These are phyloP conservation scores for Nesoenas mayeri DNA, from an alignment of 2,113 vertebrate genomes.

Conservation along the genomic window DNA sequence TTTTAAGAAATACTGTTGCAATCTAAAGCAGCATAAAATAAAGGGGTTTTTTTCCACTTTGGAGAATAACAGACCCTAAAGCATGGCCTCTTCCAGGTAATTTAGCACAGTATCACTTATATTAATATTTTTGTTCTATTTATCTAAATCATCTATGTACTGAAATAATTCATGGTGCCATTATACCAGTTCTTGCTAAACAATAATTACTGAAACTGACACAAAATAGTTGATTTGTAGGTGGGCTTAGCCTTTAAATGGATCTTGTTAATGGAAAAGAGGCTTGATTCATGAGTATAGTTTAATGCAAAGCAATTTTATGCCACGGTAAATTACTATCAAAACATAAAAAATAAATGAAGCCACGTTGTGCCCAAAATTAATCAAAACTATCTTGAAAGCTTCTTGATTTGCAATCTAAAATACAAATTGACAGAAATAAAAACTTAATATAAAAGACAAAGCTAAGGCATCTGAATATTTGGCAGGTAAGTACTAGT, in stretches of 20 bases:
- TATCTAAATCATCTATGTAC: background rate
- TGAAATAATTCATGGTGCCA: background rate
- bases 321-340: conserved; percentile 50
- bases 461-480: conserved; percentile 5
- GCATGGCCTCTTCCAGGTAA: background rate
- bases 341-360: conserved; percentile 60
- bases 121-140: conserved; percentile 47
- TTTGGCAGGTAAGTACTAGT: background rate
- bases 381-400: conserved; percentile 58
- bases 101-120: background rate
- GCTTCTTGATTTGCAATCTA: conserved; percentile 55
- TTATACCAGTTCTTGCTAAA: conserved; percentile 33
- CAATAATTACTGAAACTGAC: conserved; percentile 55
- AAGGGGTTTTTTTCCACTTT: background rate
- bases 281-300: conserved; percentile 53
- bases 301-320: conserved; percentile 63
- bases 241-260: conserved; percentile 15
- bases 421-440: conserved; percentile 63
- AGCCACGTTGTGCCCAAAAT: conserved; percentile 16
- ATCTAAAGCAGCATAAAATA: background rate
- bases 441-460: conserved; percentile 54
- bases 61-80: background rate
- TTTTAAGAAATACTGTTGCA: background rate
- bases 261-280: conserved; percentile 43
- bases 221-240: conserved; percentile 53